phyloP scores from a whole-genome alignment of 2,797 vertebrate genomes.

The Clarias pachynema region DNA sequence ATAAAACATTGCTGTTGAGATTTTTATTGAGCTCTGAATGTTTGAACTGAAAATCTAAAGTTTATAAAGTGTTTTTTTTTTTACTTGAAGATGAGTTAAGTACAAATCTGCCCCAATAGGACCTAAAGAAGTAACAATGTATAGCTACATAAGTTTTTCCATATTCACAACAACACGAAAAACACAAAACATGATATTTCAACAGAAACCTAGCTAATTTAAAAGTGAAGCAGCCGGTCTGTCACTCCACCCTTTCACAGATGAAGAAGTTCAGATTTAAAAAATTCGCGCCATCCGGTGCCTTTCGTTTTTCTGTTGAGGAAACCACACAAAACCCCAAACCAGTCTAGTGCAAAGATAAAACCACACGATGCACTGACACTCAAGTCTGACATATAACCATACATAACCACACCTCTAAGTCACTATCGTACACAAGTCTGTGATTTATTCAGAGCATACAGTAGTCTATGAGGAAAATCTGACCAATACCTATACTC shows the following conservation, averaged over 20 bases:
- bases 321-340: slow-evolving; percentile 40
- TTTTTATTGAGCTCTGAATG: neutral
- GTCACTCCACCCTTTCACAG: neutral
- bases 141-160: neutral
- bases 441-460: neutral
- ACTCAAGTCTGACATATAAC: neutral
- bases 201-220: neutral
- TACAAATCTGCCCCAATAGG: neutral
- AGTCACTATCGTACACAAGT: no score
- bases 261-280: slow-evolving; percentile 5
- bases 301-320: slow-evolving; percentile 2
- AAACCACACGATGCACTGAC: slow-evolving; percentile 17
- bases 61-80: neutral
- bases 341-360: slow-evolving; percentile 9
- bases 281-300: slow-evolving; percentile 45
- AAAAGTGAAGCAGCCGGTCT: no score
- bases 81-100: neutral
- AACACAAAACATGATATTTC: neutral
- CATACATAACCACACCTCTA: slow-evolving; percentile 18
- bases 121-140: neutral
- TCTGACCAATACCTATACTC: neutral
- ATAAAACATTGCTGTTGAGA: neutral
- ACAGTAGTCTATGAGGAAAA: no score
- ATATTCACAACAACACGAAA: neutral
- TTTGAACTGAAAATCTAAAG: neutral